Evolutionary conservation across 2,797 vertebrate species (phyloP).

Genomic region (Coluber constrictor): DNA sequence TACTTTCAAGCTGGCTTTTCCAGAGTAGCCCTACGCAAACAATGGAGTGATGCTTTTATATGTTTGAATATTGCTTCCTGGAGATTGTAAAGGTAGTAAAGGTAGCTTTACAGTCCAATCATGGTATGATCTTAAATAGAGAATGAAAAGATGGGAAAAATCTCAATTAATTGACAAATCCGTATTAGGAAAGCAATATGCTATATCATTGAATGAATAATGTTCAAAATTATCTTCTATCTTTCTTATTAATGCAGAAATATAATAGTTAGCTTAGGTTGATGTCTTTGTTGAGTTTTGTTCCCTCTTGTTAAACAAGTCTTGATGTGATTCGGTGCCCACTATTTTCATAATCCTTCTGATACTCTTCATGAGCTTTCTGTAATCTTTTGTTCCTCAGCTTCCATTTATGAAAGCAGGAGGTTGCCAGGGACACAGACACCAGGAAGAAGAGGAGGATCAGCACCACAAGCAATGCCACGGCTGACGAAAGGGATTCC

Average conservation of each 20-base stretch:
- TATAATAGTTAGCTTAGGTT: not conserved
- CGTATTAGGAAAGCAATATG: conserved; percentile 47
- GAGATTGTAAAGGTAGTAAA: not conserved
- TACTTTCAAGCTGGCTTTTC: not conserved
- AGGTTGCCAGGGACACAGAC: conserved; percentile 67
- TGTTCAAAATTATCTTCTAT: not conserved
- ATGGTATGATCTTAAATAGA: conserved; percentile 43
- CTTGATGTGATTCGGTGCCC: conserved; percentile 54
- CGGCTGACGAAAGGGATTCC: conserved; percentile 68
- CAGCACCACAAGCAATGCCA: conserved; percentile 68
- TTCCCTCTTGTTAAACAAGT: conserved; percentile 47
- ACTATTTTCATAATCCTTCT: conserved; percentile 70
- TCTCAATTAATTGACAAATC: conserved; percentile 42
- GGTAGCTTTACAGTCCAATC: conserved; percentile 34
- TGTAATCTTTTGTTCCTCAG: conserved; percentile 68
- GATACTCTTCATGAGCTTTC: conserved; percentile 73
- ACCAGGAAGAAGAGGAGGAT: conserved; percentile 66
- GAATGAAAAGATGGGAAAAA: conserved; percentile 57
- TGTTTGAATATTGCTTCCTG: not conserved
- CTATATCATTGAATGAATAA: conserved; percentile 10
- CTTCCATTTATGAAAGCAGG: conserved; percentile 75
- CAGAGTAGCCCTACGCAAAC: not conserved
- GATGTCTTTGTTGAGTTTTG: not conserved
- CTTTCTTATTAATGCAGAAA: conserved; percentile 14
- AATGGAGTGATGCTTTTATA: not conserved